A percentile compares a stretch with the other conserved stretches of the same genome.
These are phyloP conservation scores for Holacanthus passer DNA, from an alignment of 2,113 vertebrate species.

Conservation along the genomic window DNA sequence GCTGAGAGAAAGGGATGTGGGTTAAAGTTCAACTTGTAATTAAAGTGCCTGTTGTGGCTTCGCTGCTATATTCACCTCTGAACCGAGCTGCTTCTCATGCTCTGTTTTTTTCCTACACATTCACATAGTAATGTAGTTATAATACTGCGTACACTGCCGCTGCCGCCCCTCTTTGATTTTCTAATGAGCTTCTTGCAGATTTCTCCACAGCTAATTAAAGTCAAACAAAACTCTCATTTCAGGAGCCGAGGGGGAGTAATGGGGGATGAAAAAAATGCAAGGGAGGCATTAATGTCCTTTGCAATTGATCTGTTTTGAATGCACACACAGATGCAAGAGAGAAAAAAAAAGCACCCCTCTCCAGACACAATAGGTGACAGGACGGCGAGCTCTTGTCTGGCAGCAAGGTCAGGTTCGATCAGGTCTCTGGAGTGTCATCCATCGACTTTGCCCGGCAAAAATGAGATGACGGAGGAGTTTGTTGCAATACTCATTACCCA, in stretches of 20 bases:
- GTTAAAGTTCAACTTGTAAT: conserved; percentile 82
- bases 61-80: conserved; percentile 63
- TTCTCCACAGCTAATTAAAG: conserved; percentile 73
- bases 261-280: conserved; percentile 32
- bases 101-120: conserved; percentile 71
- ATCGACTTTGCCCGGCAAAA: conserved; percentile 62
- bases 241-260: conserved; percentile 48
- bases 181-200: conserved; percentile 70
- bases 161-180: conserved; percentile 66
- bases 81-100: conserved; percentile 54
- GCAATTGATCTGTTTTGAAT: conserved; percentile 59
- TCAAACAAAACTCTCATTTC: conserved; percentile 74
- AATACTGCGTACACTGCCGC: conserved; percentile 54
- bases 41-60: conserved; percentile 74
- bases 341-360: neutral
- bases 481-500: conserved; percentile 67
- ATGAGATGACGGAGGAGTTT: conserved; percentile 79
- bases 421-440: conserved; percentile 67
- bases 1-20: conserved; percentile 73
- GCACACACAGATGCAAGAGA: neutral
- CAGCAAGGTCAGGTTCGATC: conserved; percentile 65
- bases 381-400: conserved; percentile 38
- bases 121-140: conserved; percentile 51
- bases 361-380: conserved; percentile 43
- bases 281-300: conserved; percentile 56